Evolutionary conservation across 2,113 vertebrate species (phyloP), one percentile per base, ranked within the genome.

Genomic region (Cairina moschata): DNA sequence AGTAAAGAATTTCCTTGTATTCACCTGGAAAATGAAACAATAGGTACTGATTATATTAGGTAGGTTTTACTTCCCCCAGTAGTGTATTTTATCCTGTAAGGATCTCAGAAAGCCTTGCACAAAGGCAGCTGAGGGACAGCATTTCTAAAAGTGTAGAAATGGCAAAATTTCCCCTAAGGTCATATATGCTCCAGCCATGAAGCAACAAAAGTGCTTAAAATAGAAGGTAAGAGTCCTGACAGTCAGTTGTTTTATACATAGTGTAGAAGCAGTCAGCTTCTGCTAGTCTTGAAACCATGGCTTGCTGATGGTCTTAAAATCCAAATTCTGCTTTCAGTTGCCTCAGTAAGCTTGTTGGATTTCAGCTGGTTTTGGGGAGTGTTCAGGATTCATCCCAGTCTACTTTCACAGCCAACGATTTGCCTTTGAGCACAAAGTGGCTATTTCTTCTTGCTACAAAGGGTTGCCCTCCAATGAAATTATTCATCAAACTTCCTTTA

Each of bases 401-500:
- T 55, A 13, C 71, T 29, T 55, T 40, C 29, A 40, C 31, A 32
- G 29, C 17, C 67, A 32, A 26, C 13, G 5, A 22, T 58, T 32
- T 75, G 1, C 42, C 63, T 76, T 72, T 48, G 15, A 55, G 42
- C 21, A 16, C 22, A 59, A 6, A 0, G 0, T 2, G 1, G 12
- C 13, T 91, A 12, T 44, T 81, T 68, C 42, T 76, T 34, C 26
- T 77, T 6, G 0, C 17, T 29, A 17, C 44, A 28, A 66, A 55
- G 22, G 36, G 9, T 34, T 68, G 13, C 3, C 74, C 29, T 77
- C 21, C n/a, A n/a, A n/a, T n/a, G n/a, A n/a, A n/a, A 65, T 62
- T 44, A 22, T 31, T 48, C 36, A 2, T 15, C 73, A 31, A 20
- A 1, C 29, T 52, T 3, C 32, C 58, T 50, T 60, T 76, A 54